Base-by-base conservation (phyloP, 2,797 vertebrate species). In the Cuniculus paca region DNA sequence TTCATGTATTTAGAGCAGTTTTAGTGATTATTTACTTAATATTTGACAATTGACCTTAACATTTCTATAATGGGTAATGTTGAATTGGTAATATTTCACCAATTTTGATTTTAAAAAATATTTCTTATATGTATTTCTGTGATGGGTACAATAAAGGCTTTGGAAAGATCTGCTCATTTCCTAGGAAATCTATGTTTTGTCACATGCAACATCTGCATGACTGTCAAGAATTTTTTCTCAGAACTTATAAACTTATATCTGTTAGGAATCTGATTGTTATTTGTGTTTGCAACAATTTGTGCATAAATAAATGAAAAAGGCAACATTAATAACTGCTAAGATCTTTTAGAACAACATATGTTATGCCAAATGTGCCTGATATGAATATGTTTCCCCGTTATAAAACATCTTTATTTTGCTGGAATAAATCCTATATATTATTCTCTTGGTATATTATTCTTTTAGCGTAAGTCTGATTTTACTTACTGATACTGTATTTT, bases 261-360 rank as follows among this genome's bases (percentile, higher is more conserved):
- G 78, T 48, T 81, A 94, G 36, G 24, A 96, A 74, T 88, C 61
- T 83, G 68, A 61, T 74, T 88, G 42, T 58, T 95, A 83, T 87
- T 88, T 95, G 63, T 91, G 39, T 95, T 96, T 95, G 72, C 31
- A 92, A n/a, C 48, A 52, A 70, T 82, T 54, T 65, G 39, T 85
- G 63, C 45, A 93, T 93, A 88, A 84, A 91, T 86, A 92, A 90
- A 34, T 75, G 77, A 92, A 95, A 81, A 3, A 95, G 68, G 39
- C 86, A 94, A 72, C 87, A 87, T 94, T 91, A 95, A 70, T 88
- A 83, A 81, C 75, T 39, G 63, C 60, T 92, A 93, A 87, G 75
- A 68, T 96, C 75, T 91, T 97, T 74, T 84, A 90, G 78, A 96
- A 91, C 26, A 91, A 54, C 60, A 52, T 61, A 92, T 63, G 54